Base-by-base conservation (phyloP, 2,797 vertebrate genomes). In the Salmo trutta region DNA sequence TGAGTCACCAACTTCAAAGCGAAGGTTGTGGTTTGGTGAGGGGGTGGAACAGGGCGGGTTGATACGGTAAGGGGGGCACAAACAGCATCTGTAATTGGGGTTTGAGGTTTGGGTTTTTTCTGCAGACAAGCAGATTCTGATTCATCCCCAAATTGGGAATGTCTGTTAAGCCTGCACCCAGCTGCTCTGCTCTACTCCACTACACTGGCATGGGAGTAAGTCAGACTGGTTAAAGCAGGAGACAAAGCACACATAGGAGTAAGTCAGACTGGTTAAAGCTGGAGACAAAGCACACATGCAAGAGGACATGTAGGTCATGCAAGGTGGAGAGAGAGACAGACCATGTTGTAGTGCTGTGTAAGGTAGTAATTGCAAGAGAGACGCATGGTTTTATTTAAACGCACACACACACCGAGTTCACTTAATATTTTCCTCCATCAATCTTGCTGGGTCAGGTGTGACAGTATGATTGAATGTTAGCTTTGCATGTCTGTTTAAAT, bases 11-110 rank as follows among this genome's bases (percentile, higher is more conserved):
- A 79, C 87, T 90, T 93, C 88, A 93, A 93, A 94, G 90, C 52
- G 65, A 81, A 81, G 77, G 79, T 85, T 74, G 82, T 79, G 41
- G 41, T 47, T 47, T 47, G 77, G 76, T 51, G 29, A 59, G 82
- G 82, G 51, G 74, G 79, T 29, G 24, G 76, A 76, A 77, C 84
- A 75, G 80, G 84, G 71, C 73, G 75, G 80, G 79, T 82, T 82
- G 51, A 51, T 78, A 81, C 76, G 82, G 77, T 87, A 82, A 75
- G 78, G 77, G 86, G 85, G 87, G 88, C 86, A 89, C 85, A 90
- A 87, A 90, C 81, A 89, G 80, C 83, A 83, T 91, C 88, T 93
- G 89, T 91, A 92, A 88, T 86, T 92, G 89, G 86, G 92, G 91
- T 91, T 91, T 87, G 91, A 85, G 90, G 87, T 90, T 91, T 87